Base-by-base conservation (phyloP, 1,140 invertebrate genomes). In the Listronotus oregonensis region DNA sequence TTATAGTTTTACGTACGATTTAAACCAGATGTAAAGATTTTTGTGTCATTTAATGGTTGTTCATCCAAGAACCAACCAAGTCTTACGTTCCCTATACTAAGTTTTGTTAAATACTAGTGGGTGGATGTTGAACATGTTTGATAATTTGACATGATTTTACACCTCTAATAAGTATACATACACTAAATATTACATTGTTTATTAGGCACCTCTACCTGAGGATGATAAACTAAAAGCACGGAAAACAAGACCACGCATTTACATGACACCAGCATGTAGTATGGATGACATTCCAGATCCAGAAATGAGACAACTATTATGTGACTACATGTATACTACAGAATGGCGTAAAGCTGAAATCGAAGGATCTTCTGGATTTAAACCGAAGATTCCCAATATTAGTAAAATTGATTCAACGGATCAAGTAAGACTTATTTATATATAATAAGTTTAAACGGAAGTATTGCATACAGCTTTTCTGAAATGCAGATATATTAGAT, bases 261-360 rank as follows among this genome's bases (percentile, higher is more conserved):
- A 80, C 34, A 79, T 83, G 75, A 76, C 79, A 0, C 82, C 82
- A 0, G 80, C 79, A 4, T 74, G 84, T 11, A 80, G 79, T 67
- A 74, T 84, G 62, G 82, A 85, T 47, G 79, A 85, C 51, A 72
- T 83, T 2, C 70, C 71, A 3, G 78, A 83, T 66, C 64, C 71
- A 50, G 60, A 78, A 39, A 76, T 77, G 12, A 68, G 78, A 51
- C 58, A 77, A 9, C 6, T 73, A 7, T 27, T 78, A 7, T 64
- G 67, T 27, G 46, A 73, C 1, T 67, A 70, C 49, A 69, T 71
- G 56, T 78, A 78, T 51, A 75, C 67, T 14, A 72, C 75, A 15
- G 75, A 75, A 39, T 71, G 65, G 65, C 64, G 66, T 54, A 68
- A 62, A 52, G 67, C 66, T 12, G 65, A 72, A 60, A 62, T 57